Percentiles rank a stretch among this genome's conserved stretches.
These are phyloP conservation scores for Amphibalanus amphitrite DNA, from an alignment of 1,140 invertebrate genomes.

Conservation along the genomic window DNA sequence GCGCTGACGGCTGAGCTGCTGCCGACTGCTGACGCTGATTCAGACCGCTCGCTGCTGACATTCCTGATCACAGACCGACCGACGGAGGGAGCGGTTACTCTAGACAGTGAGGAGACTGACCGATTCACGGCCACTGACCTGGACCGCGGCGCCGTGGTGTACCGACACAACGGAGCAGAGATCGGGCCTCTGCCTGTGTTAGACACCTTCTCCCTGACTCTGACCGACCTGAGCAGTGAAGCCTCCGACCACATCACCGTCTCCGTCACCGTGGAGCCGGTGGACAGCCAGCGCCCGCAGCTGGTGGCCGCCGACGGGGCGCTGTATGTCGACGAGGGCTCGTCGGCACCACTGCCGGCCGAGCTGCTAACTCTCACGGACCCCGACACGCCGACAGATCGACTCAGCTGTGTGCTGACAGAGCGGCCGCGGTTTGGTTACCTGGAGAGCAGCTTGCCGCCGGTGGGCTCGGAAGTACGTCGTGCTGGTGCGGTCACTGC, in stretches of 20 bases:
- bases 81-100: constrained; percentile 21
- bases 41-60: constrained; percentile 22
- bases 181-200: constrained; percentile 21
- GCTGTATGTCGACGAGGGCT: constrained; percentile 26
- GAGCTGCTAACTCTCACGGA: constrained; percentile 26
- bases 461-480: constrained; percentile 24
- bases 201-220: constrained; percentile 25
- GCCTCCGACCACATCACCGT: constrained; percentile 23
- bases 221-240: constrained; percentile 24
- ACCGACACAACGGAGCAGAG: constrained; percentile 25
- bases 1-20: constrained; percentile 22
- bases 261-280: constrained; percentile 25
- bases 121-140: constrained; percentile 26
- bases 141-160: constrained; percentile 21
- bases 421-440: constrained; percentile 27
- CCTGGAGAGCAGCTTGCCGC: constrained; percentile 25
- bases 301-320: constrained; percentile 11
- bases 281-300: constrained; percentile 25
- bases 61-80: constrained; percentile 23
- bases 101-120: constrained; percentile 19
- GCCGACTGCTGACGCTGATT: constrained; percentile 24
- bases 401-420: constrained; percentile 26
- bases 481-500: constrained; percentile 25
- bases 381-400: constrained; percentile 24
- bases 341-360: constrained; percentile 22